Conservation (phyloP, 2,888 invertebrate species). For the Trachelus troglodyta region DNA sequence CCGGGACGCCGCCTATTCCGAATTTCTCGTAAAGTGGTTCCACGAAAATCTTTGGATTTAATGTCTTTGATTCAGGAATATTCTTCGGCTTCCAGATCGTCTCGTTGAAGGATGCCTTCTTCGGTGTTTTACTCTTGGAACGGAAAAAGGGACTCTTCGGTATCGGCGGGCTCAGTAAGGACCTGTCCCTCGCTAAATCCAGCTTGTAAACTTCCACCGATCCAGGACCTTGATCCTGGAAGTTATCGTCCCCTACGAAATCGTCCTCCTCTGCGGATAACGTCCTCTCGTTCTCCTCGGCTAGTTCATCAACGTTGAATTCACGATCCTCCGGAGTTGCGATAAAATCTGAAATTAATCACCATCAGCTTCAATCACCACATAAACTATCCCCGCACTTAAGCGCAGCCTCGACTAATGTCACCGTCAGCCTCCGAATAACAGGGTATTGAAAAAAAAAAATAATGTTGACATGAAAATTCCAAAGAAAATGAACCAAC, state of each 20-base stretch:
- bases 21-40: constrained; percentile 30
- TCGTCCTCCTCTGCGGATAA: constrained; percentile 5
- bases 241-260: constrained; percentile 35
- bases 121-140: constrained; percentile 40
- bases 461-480: too few relatives aligned
- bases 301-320: too few relatives aligned
- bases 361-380: too few relatives aligned
- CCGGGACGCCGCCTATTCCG: constrained; percentile 49
- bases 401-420: too few relatives aligned
- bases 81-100: constrained; percentile 27
- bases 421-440: too few relatives aligned
- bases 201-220: constrained; percentile 54
- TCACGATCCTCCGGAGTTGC: too few relatives aligned
- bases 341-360: too few relatives aligned
- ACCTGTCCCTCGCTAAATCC: constrained; percentile 42
- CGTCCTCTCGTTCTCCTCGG: too few relatives aligned
- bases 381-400: too few relatives aligned
- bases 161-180: constrained; percentile 25
- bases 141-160: constrained; percentile 16
- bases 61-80: not conserved
- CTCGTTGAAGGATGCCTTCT: constrained; percentile 31
- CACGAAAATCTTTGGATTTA: constrained; percentile 17
- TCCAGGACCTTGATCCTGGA: constrained; percentile 56
- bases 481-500: too few relatives aligned
- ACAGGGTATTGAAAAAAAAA: too few relatives aligned